Percentiles rank a stretch among this genome's conserved stretches.
These are phyloP conservation scores for Bubalus kerabau DNA, from an alignment of 2,113 vertebrate genomes.

Conservation along the genomic window DNA sequence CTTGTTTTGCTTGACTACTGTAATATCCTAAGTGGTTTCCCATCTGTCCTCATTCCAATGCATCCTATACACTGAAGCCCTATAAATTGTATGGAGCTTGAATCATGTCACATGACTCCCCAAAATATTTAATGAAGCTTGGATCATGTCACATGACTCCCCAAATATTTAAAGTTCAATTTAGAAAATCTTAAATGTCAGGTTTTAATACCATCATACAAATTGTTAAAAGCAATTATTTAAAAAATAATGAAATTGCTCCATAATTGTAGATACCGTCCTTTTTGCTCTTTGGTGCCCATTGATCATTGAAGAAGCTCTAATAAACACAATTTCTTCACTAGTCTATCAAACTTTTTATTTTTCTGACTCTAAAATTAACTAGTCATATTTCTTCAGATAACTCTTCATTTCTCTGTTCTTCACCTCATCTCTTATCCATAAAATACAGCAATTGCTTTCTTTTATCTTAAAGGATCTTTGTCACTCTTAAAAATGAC, in stretches of 20 bases:
- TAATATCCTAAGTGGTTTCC: background rate
- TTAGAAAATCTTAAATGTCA: background rate
- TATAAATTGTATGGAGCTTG: background rate
- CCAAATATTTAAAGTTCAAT: background rate
- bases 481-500: background rate
- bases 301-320: background rate
- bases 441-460: background rate
- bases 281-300: background rate
- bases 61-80: background rate
- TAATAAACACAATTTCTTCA: background rate
- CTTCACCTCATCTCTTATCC: background rate
- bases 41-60: background rate
- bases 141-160: background rate
- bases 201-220: background rate
- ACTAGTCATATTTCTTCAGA: background rate
- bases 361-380: background rate
- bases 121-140: background rate
- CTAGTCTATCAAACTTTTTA: background rate
- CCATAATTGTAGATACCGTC: background rate
- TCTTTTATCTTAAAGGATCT: background rate
- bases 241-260: background rate
- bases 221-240: background rate
- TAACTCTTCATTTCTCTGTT: background rate
- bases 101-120: background rate
- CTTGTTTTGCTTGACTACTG: background rate